phyloP scores from a whole-genome alignment of 2,888 invertebrate genomes.

The Phorcus lineatus region DNA sequence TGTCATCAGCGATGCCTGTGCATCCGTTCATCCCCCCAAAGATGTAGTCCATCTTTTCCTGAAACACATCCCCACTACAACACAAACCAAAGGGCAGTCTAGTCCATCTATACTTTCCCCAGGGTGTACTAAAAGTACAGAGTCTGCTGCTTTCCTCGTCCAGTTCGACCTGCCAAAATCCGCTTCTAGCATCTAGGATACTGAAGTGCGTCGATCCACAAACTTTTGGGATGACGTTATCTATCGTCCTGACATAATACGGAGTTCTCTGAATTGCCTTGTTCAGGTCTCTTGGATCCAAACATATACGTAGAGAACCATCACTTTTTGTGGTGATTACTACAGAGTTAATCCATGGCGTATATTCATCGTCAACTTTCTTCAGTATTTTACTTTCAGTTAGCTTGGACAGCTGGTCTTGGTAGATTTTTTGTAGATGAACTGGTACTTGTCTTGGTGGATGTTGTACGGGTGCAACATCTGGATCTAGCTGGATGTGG shows the following conservation, averaged over 20 bases:
- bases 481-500: neutral
- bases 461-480: neutral
- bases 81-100: neutral
- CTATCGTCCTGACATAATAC: slow-evolving; percentile 24
- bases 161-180: slow-evolving; percentile 44
- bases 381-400: neutral
- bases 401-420: neutral
- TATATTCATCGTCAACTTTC: neutral
- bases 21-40: slow-evolving; percentile 33
- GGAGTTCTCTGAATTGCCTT: neutral
- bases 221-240: slow-evolving; percentile 25
- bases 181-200: slow-evolving; percentile 35
- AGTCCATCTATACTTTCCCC: neutral
- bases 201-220: slow-evolving; percentile 29
- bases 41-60: slow-evolving; percentile 27
- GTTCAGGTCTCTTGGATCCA: neutral
- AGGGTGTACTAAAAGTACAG: slow-evolving; percentile 44
- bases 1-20: slow-evolving; percentile 38
- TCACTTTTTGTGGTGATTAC: neutral
- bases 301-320: neutral
- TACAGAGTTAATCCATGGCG: neutral
- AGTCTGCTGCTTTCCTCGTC: slow-evolving; percentile 27
- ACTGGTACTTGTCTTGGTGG: neutral
- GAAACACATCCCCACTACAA: slow-evolving; percentile 36
- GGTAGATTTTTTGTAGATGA: neutral